phyloP scores from a whole-genome alignment of 2,888 invertebrate species.

The Penaeus monodon region DNA sequence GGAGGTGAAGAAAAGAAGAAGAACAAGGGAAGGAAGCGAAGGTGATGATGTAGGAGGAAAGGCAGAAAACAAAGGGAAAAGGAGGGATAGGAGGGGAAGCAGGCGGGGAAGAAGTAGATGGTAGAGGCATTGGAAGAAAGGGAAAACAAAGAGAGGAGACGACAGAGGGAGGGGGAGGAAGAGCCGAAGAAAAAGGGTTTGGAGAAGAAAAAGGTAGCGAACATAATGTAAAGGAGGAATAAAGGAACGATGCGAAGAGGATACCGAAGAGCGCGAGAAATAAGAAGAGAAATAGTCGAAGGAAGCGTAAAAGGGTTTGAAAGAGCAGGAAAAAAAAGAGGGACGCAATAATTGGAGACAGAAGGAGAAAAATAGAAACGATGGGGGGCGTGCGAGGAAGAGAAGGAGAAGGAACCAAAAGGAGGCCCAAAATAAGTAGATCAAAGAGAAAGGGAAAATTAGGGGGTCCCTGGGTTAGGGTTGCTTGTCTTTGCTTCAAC shows the following conservation, averaged over 20 bases:
- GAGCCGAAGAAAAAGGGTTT: neutral
- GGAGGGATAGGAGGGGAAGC: neutral
- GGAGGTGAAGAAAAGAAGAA: neutral
- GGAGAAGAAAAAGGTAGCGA: neutral
- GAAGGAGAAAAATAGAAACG: too few relatives aligned
- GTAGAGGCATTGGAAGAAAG: neutral
- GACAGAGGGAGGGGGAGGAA: neutral
- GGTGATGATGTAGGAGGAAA: neutral
- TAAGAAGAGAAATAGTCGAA: neutral
- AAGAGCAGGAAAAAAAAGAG: neutral
- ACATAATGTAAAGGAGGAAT: neutral
- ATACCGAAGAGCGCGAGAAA: neutral
- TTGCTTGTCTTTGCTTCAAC: too few relatives aligned
- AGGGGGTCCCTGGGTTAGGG: neutral
- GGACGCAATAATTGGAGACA: too few relatives aligned
- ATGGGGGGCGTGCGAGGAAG: too few relatives aligned
- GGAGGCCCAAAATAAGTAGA: neutral
- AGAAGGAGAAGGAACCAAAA: too few relatives aligned
- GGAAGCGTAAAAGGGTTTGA: neutral
- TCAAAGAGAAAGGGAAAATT: neutral
- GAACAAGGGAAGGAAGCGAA: neutral
- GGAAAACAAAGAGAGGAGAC: neutral
- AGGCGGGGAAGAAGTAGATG: neutral
- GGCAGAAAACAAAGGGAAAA: neutral
- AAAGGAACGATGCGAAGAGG: neutral